Evolutionary conservation across 2,888 invertebrate genomes (phyloP), one percentile per base, ranked within the genome.

Genomic region (Thelaira solivaga): DNA sequence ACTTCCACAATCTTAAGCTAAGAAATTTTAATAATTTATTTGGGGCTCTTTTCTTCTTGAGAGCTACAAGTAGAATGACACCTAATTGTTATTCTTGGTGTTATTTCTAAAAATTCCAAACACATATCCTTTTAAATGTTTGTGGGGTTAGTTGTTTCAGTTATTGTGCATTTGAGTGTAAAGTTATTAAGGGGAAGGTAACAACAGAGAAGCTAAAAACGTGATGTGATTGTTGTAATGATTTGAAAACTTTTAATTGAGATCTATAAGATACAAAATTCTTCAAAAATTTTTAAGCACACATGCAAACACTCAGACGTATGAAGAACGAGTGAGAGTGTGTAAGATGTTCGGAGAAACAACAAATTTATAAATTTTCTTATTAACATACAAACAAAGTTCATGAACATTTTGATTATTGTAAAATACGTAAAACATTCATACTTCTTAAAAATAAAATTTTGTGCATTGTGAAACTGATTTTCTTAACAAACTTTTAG

Each of bases 191-290:
- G 51, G 43, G 53, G 31, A 7, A 43, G 59, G 36, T n/a, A n/a
- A 51, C 45, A 65, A 43, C 73, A 73, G 61, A 64, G 13, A 78
- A 65, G 69, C 74, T 78, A 65, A 61, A 71, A 74, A 78, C 78
- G 78, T 78, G 78, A 78, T 78, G 78, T 78, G 78, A 78, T 78
- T 74, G 65, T 55, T 74, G 69, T 78, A 74, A 78, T 74, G 78
- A 78, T 78, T 78, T 78, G 65, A 74, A 78, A 78, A 78, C 64
- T 78, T 78, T 78, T 78, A 78, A 78, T 78, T 78, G 78, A 78
- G 78, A 78, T 78, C 74, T 65, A 69, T 69, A 53, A 69, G 78
- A 78, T 78, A 74, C 41, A 24, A 49, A 55, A 59, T 36, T 45
- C 43, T 26, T 51, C 55, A 59, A 34, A 43, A 26, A 65, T 8